These are phyloP conservation scores for Syrmaticus mikado DNA, from an alignment of 2,113 vertebrate species.

Conservation along the genomic window DNA sequence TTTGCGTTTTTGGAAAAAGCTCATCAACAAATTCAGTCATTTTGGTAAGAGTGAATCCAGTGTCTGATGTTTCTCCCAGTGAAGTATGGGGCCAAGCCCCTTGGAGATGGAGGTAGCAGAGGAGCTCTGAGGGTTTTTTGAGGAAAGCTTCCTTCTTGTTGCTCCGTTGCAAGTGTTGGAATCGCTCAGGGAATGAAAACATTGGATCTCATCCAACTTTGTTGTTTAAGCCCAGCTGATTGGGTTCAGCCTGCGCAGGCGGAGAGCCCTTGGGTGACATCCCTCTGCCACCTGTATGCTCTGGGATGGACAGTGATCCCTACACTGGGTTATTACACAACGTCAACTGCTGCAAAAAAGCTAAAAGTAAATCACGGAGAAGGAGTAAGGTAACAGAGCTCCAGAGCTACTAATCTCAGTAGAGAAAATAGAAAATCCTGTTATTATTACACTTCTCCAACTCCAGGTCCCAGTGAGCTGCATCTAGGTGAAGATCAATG, in stretches of 20 bases:
- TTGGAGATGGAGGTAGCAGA: no score
- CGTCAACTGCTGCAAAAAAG: background rate
- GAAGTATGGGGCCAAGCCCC: background rate
- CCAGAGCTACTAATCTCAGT: background rate
- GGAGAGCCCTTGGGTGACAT: background rate
- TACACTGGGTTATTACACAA: no score
- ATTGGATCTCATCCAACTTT: background rate
- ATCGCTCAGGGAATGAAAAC: background rate
- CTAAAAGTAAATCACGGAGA: background rate
- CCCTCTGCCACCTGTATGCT: background rate
- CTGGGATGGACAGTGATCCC: background rate
- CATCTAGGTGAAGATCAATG: background rate
- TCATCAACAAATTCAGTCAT: background rate
- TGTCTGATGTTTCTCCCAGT: background rate
- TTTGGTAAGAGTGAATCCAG: background rate
- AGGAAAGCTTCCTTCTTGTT: background rate
- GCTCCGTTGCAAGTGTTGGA: fast-evolving
- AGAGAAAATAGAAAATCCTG: background rate
- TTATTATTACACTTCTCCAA: background rate
- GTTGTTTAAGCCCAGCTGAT: background rate
- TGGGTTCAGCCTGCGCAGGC: fast-evolving
- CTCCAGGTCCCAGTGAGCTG: background rate
- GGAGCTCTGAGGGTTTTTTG: background rate
- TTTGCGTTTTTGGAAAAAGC: background rate
- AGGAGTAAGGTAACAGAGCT: background rate